Percentiles rank a stretch among this genome's conserved stretches.
Conservation (phyloP, 2,797 vertebrate species). For the Chromis chromis region DNA sequence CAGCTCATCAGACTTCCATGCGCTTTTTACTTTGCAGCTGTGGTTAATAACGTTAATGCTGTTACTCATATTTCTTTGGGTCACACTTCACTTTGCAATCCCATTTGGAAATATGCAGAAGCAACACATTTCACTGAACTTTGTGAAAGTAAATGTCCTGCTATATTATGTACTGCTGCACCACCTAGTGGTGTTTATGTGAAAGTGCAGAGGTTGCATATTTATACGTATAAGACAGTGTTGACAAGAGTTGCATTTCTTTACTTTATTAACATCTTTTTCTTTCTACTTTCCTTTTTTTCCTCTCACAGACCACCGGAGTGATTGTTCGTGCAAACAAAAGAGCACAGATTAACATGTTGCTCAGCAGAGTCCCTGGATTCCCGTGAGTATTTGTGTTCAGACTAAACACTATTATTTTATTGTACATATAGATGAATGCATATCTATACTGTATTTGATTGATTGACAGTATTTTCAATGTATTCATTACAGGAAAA, state of each 20-base stretch:
- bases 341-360: slow-evolving; percentile 85
- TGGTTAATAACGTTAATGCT: not conserved
- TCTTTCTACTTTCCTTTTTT: not conserved
- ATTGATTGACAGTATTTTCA: not conserved
- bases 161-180: not conserved
- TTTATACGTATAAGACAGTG: not conserved
- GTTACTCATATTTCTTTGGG: not conserved
- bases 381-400: slow-evolving; percentile 77
- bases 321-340: slow-evolving; percentile 85
- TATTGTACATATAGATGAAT: too few relatives aligned
- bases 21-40: not conserved
- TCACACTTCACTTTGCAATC: not conserved
- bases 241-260: not conserved
- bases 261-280: not conserved
- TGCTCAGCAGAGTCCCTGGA: slow-evolving; percentile 61
- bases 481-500: slow-evolving; percentile 68
- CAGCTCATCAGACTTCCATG: not conserved
- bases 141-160: slow-evolving; percentile 1
- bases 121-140: not conserved
- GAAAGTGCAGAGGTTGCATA: not conserved
- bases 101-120: not conserved
- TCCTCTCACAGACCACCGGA: slow-evolving; percentile 81
- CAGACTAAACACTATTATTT: not conserved
- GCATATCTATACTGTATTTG: not conserved
- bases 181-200: slow-evolving; percentile 49